These are phyloP conservation scores for Dryocosmus kuriphilus DNA, from an alignment of 2,888 invertebrate species.

Conservation along the genomic window DNA sequence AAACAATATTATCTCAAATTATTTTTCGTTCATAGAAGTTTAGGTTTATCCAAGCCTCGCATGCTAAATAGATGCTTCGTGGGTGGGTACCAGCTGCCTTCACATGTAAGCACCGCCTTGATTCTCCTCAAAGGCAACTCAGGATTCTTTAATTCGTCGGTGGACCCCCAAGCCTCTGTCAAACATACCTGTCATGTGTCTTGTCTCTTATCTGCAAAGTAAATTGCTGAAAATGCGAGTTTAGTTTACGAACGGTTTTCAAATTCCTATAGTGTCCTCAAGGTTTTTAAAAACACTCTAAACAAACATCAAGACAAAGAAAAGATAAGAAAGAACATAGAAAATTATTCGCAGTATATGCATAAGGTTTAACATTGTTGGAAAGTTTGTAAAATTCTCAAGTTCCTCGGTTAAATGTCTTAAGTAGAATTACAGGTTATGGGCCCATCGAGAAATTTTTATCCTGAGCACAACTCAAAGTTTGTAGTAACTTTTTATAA, in stretches of 20 bases:
- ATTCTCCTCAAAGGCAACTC: slow-evolving; percentile 52
- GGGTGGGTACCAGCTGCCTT: slow-evolving; percentile 71
- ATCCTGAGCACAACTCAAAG: too few species aligned
- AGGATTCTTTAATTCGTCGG: slow-evolving; percentile 66
- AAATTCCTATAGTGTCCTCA: slow-evolving; percentile 1
- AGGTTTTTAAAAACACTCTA: neutral
- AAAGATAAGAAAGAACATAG: neutral
- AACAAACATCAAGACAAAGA: neutral
- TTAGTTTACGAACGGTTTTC: neutral
- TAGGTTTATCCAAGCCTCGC: slow-evolving; percentile 66
- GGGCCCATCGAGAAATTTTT: too few species aligned
- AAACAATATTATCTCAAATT: too few species aligned
- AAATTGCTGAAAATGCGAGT: slow-evolving; percentile 17
- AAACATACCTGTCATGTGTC: slow-evolving; percentile 11
- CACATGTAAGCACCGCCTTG: slow-evolving; percentile 54
- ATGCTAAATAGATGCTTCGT: slow-evolving; percentile 74
- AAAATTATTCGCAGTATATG: neutral
- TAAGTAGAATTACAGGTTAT: too few species aligned
- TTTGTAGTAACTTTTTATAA: too few species aligned
- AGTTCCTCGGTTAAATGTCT: too few species aligned
- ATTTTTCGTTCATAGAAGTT: too few species aligned
- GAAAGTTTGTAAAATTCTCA: too few species aligned
- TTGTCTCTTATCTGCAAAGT: slow-evolving; percentile 26
- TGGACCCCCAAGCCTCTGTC: slow-evolving; percentile 56
- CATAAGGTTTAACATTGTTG: too few species aligned